Conservation (phyloP, 92 coral and sea anemone genomes). For the Phymanthus crucifer region DNA sequence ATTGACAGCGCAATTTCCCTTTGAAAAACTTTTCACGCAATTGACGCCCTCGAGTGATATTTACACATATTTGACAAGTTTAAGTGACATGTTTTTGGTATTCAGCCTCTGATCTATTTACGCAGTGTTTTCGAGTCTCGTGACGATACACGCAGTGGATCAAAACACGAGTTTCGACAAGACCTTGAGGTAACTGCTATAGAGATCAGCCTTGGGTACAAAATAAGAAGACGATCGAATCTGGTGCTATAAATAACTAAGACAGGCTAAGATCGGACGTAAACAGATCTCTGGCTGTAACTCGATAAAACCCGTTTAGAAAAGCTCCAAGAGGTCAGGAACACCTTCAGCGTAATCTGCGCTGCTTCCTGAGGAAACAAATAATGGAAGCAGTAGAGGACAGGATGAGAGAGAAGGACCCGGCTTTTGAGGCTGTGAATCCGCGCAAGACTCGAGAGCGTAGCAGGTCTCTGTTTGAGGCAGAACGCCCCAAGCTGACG, state of each 20-base stretch:
- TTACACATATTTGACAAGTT: constrained; percentile 26
- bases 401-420: neutral
- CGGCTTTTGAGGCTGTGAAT: neutral
- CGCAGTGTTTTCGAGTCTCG: neutral
- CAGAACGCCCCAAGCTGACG: constrained; percentile 42
- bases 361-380: neutral
- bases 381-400: constrained; percentile 9
- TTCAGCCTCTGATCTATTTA: constrained; percentile 4
- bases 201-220: neutral
- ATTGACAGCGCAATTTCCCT: neutral
- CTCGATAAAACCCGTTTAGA: neutral
- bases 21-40: constrained; percentile 1
- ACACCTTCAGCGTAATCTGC: constrained; percentile 10
- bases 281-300: constrained; percentile 5
- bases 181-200: neutral
- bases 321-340: neutral
- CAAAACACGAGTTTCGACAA: constrained; percentile 1
- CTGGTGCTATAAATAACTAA: neutral
- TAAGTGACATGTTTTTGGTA: neutral
- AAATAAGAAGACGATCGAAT: neutral
- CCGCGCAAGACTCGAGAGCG: constrained; percentile 11
- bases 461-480: constrained; percentile 69
- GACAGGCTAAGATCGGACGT: neutral
- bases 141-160: neutral
- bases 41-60: constrained; percentile 21